Evolutionary conservation across 2,888 invertebrate genomes (phyloP).

Genomic region (Lobophora halterata): DNA sequence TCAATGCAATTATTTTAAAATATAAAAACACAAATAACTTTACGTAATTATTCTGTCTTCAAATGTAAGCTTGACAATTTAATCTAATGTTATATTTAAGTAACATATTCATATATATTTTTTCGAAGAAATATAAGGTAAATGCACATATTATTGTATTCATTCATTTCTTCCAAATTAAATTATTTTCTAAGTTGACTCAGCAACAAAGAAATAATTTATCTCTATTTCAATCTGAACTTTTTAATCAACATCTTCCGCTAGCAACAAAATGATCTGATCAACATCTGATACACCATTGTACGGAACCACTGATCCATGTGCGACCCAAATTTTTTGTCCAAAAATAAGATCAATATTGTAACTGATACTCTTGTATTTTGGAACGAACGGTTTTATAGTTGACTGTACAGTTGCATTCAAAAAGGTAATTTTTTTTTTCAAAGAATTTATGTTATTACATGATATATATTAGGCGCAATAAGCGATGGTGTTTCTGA

Average conservation of each 20-base stretch:
- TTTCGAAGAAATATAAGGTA: no score
- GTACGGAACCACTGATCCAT: constrained; percentile 39
- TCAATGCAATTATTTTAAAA: no score
- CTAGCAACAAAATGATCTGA: constrained; percentile 21
- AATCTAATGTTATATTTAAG: no score
- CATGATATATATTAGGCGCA: no score
- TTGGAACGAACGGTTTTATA: constrained; percentile 23
- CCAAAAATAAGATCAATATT: constrained; percentile 49
- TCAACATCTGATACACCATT: constrained; percentile 33
- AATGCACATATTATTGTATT: no score
- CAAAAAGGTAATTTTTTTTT: constrained; percentile 8
- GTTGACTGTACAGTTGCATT: constrained; percentile 20
- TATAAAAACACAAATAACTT: no score
- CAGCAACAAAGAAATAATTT: neutral
- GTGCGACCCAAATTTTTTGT: constrained; percentile 54
- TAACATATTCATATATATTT: no score
- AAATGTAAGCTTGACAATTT: no score
- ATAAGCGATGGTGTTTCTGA: neutral
- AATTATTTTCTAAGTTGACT: no score
- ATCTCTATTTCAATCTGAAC: constrained; percentile 21
- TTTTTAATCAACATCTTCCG: constrained; percentile 20
- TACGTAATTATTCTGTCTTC: no score
- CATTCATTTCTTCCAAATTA: no score
- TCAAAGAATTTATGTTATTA: neutral
- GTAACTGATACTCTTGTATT: constrained; percentile 51